Percentiles rank a stretch among this genome's conserved stretches.
phyloP scores from a whole-genome alignment of 2,113 vertebrate genomes.

The Rissa tridactyla region DNA sequence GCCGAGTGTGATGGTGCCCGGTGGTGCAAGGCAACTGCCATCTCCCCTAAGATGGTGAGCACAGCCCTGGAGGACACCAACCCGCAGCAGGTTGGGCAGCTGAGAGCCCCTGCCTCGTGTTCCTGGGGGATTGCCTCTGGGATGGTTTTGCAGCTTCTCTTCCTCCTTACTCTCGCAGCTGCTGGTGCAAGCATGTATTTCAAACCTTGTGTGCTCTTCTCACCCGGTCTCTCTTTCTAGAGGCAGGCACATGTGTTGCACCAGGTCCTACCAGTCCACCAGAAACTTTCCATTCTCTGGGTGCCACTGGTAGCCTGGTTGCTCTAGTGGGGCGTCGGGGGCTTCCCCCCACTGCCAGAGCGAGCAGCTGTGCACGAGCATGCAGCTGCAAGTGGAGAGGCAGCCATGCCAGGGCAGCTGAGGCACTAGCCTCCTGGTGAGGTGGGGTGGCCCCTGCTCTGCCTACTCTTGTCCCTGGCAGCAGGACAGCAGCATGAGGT shows the following conservation, averaged over 20 bases:
- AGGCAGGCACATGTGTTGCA: rapidly evolving
- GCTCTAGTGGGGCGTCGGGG: rapidly evolving
- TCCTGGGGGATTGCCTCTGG: background rate
- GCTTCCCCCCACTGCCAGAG: background rate
- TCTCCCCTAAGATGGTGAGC: background rate
- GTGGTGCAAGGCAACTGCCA: too few species aligned
- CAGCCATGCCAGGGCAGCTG: background rate
- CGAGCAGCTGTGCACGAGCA: rapidly evolving
- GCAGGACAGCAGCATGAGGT: background rate
- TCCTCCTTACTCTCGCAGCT: background rate
- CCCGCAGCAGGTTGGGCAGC: background rate
- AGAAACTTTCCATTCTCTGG: background rate
- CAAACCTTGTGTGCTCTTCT: background rate
- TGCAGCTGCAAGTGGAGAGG: background rate
- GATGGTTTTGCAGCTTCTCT: background rate
- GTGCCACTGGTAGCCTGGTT: rapidly evolving
- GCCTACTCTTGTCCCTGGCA: background rate
- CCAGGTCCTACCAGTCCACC: too few species aligned
- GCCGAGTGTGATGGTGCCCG: rapidly evolving
- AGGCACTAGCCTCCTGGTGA: rapidly evolving
- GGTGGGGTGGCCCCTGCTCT: background rate
- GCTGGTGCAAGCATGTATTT: background rate
- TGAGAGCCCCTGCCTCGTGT: background rate
- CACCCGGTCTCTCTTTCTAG: background rate
- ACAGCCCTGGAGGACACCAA: background rate